Conservation (phyloP, 1,140 invertebrate species). For the Caenorhabditis briggsae region DNA sequence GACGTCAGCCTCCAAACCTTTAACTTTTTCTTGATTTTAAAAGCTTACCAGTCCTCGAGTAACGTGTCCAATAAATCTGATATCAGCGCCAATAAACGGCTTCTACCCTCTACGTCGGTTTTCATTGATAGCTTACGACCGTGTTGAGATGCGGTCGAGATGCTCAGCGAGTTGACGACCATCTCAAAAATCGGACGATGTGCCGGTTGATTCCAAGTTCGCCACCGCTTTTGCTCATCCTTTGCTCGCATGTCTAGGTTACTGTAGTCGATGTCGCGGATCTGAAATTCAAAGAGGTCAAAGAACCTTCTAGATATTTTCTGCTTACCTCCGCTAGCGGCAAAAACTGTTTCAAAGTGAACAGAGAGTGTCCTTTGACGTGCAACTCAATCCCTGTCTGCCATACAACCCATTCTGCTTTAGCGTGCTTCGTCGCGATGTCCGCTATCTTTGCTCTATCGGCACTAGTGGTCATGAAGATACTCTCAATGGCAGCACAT, state of each 20-base stretch:
- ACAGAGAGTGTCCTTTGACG: constrained; percentile 83
- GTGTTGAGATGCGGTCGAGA: constrained; percentile 43
- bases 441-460: constrained; percentile 33
- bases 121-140: constrained; percentile 60
- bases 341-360: constrained; percentile 87
- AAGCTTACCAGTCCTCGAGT: constrained; percentile 93
- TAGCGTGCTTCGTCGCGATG: constrained; percentile 79
- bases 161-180: constrained; percentile 43
- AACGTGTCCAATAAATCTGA: constrained; percentile 96
- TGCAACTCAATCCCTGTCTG: constrained; percentile 87
- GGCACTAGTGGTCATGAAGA: constrained; percentile 48
- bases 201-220: constrained; percentile 31
- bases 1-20: too few species aligned
- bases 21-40: background rate
- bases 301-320: background rate
- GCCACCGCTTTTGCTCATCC: constrained; percentile 61
- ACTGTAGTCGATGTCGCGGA: constrained; percentile 72
- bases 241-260: constrained; percentile 27
- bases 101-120: constrained; percentile 73
- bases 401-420: constrained; percentile 93
- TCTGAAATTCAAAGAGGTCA: background rate
- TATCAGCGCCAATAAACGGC: constrained; percentile 89
- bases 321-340: constrained; percentile 78
- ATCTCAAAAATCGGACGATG: constrained; percentile 54
- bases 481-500: constrained; percentile 45